phyloP scores from a whole-genome alignment of 2,797 vertebrate species.

The Odontamblyopus rebecca region DNA sequence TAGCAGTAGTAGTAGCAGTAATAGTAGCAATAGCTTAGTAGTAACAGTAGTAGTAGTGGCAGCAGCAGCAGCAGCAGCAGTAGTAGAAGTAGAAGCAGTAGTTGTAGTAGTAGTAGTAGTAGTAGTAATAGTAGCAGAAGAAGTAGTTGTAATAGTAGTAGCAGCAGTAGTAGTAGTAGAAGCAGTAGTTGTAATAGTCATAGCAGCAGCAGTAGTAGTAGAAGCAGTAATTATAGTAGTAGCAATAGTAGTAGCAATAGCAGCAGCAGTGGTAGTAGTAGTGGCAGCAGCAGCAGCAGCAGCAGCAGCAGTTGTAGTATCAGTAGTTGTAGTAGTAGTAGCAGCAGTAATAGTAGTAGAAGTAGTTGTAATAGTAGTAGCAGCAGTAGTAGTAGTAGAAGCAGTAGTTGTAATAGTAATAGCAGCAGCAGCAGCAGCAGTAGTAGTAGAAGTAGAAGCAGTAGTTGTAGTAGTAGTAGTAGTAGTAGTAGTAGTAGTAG shows the following conservation, averaged over 20 bases:
- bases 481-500: not conserved
- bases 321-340: not conserved
- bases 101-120: not conserved
- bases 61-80: not conserved
- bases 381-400: too few species aligned
- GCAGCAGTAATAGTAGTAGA: too few species aligned
- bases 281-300: not conserved
- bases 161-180: not conserved
- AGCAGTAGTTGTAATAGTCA: not conserved
- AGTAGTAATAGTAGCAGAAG: not conserved
- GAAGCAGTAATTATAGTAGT: too few species aligned
- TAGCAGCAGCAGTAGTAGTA: too few species aligned
- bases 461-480: not conserved
- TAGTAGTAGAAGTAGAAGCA: not conserved
- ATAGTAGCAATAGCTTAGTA: not conserved
- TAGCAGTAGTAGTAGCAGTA: not conserved
- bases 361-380: too few species aligned
- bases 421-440: too few species aligned
- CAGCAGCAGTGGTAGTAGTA: not conserved
- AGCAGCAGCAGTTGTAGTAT: not conserved
- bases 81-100: not conserved
- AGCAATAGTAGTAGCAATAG: too few species aligned
- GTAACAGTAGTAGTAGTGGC: not conserved
- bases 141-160: not conserved
- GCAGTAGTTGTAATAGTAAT: too few species aligned